Percentiles rank a stretch among this genome's conserved stretches.
Conservation (phyloP, 2,888 invertebrate species). For the Lamellibrachia columna region DNA sequence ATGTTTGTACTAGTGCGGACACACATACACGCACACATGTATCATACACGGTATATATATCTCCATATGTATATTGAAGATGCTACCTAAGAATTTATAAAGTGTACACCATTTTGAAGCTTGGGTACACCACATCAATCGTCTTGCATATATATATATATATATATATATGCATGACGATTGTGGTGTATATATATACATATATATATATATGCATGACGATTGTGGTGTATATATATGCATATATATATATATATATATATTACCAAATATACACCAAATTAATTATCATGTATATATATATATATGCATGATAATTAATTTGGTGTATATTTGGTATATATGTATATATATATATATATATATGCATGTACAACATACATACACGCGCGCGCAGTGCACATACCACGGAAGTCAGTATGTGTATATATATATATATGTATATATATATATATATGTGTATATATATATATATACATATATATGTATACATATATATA, state of each 20-base stretch:
- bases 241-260: not conserved
- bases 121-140: no score
- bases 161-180: not conserved
- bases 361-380: fast-evolving
- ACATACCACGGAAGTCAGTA: not conserved
- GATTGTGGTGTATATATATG: not conserved
- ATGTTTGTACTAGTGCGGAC: no score
- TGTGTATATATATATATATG: not conserved
- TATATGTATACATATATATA: not conserved
- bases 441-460: not conserved
- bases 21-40: no score
- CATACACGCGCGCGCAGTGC: not conserved
- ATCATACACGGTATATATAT: no score
- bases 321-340: no score
- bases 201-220: not conserved
- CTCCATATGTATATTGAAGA: no score
- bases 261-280: no score
- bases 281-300: no score
- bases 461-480: not conserved
- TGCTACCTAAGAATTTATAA: no score
- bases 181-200: not conserved
- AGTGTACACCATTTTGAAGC: no score
- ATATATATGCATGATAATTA: no score
- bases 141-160: no score
- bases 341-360: not conserved